Conservation (phyloP, 2,888 invertebrate genomes). For the Cylloceria caligata region DNA sequence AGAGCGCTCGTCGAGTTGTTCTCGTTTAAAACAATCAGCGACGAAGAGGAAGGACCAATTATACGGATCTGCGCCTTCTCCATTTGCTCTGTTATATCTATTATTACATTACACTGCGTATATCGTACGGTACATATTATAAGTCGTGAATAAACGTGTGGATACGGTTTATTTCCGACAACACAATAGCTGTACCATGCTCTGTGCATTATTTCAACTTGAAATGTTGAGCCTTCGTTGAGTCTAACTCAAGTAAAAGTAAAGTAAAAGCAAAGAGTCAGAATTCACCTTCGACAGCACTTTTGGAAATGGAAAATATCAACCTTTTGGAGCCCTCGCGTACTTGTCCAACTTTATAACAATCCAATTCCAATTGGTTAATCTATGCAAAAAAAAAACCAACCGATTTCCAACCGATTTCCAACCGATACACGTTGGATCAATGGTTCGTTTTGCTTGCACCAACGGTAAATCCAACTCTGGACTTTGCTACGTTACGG, state of each 20-base stretch:
- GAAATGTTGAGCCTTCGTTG: background rate
- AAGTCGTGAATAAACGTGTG: background rate
- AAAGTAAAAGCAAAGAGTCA: too few relatives aligned
- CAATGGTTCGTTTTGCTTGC: too few relatives aligned
- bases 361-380: too few relatives aligned
- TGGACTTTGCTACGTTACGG: too few relatives aligned
- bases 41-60: slow-evolving; percentile 83
- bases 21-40: slow-evolving; percentile 84
- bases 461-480: too few relatives aligned
- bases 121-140: slow-evolving; percentile 10
- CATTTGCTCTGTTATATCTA: slow-evolving; percentile 46
- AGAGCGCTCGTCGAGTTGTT: slow-evolving; percentile 77
- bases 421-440: too few relatives aligned
- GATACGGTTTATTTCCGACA: background rate
- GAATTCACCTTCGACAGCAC: too few relatives aligned
- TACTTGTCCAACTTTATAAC: too few relatives aligned
- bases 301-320: background rate
- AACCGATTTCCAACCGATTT: too few relatives aligned
- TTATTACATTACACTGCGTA: slow-evolving; percentile 45
- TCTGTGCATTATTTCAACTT: background rate
- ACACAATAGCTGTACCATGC: background rate
- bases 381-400: too few relatives aligned
- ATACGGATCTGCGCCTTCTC: slow-evolving; percentile 75
- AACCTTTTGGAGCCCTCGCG: too few relatives aligned
- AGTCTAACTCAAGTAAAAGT: too few relatives aligned